A percentile compares a stretch with the other conserved stretches of the same genome.
These are phyloP conservation scores for Tachuris rubrigastra DNA, from an alignment of 2,113 vertebrate genomes.

Conservation along the genomic window DNA sequence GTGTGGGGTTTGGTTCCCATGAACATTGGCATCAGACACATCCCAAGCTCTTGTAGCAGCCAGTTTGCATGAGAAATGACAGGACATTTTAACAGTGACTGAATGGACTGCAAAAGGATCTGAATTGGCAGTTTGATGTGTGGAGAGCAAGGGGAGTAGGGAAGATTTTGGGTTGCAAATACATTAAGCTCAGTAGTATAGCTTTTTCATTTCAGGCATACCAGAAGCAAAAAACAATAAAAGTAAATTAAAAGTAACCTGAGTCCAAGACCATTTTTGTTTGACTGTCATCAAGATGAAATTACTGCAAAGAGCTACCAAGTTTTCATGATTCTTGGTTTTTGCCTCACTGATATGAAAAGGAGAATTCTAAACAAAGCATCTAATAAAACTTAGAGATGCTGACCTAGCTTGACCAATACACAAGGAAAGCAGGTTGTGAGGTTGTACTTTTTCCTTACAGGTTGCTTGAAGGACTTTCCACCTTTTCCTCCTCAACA, in stretches of 20 bases:
- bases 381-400: background rate
- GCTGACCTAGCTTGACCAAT: background rate
- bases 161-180: background rate
- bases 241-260: background rate
- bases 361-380: background rate
- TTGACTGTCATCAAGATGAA: background rate
- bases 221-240: rapidly evolving
- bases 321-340: background rate
- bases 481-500: background rate
- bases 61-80: background rate
- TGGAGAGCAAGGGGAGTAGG: background rate
- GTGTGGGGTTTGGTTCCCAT: background rate
- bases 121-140: background rate
- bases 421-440: background rate
- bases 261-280: background rate
- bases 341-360: background rate
- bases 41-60: background rate
- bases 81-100: background rate
- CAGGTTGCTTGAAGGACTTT: background rate
- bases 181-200: background rate
- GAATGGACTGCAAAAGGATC: background rate
- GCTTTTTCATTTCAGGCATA: background rate
- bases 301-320: background rate
- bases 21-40: background rate
- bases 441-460: background rate